Evolutionary conservation across 2,113 vertebrate species (phyloP), one percentile per base, ranked within the genome.

Genomic region (Anolis carolinensis): DNA sequence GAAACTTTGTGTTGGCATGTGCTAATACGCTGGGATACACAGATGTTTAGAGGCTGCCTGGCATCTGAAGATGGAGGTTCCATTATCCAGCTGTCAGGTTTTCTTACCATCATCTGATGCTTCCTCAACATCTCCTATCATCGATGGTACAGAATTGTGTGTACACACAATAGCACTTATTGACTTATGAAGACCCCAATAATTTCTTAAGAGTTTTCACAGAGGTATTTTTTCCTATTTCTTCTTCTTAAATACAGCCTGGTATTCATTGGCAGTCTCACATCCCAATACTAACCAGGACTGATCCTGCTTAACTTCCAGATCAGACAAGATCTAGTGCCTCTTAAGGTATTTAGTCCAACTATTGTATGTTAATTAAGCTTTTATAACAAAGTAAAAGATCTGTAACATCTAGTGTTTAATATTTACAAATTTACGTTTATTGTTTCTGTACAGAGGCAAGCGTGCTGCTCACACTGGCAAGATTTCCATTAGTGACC

Each of bases 371-470:
- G 2, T 83, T 63, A 84, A 34, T 6, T 7, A 4, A 63, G 2
- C 32, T 74, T 44, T 39, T 25, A 14, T 81, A 59, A 0, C 67
- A 78, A 44, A 72, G 52, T 7, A 23, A 71, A 62, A 72, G 16
- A 44, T 13, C 9, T 7, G 48, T 14, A 87, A 55, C 78, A 34
- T 52, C 30, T 48, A 78, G 1, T 0, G 79, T 6, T 89, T 27
- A 62, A 78, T 77, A 88, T 94, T 88, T 85, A 84, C 27, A 86
- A 78, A 72, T 65, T 92, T 91, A 88, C 86, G 91, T 94, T 87
- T 90, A 83, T 93, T 93, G 2, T 93, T 91, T 63, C 74, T 92
- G 85, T 89, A 94, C 92, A 92, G 89, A 91, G 77, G 87, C 86
- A 92, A 77, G 94, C 93, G 88, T 73, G 65, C 80, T 90, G 90